Evolutionary conservation across 2,888 invertebrate species (phyloP), one percentile per base, ranked within the genome.

Genomic region (Macroteleia sp.): DNA sequence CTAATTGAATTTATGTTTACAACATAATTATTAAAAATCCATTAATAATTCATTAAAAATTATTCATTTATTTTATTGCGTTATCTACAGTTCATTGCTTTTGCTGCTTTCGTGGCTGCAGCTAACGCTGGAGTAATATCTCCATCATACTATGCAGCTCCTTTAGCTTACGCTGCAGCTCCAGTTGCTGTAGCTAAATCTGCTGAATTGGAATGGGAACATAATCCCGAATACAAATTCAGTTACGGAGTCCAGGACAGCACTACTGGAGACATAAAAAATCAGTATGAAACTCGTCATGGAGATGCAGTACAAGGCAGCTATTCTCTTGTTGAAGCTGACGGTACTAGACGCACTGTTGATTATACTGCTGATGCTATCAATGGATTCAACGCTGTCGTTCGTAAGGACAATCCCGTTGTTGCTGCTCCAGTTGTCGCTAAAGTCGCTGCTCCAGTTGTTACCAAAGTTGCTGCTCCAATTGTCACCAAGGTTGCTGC

Each of bases 291-390:
- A 70, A 80, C 78, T 34, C 82, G 85, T 25, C 77, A 86, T 39
- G 85, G 85, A 10, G 85, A 85, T 36, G 70, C 82, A 25, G 85
- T 86, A 1, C 78, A 82, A n/a, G 85, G 84, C 12, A 83, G 83
- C 56, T 84, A 85, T 76, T 81, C 81, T 12, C 74, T 85, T 39
- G 20, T 42, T 1, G 46, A 46, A 25, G 25, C 46, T 6, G 46
- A 46, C 9, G 46, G 46, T 5, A 25, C 25, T 10, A 19, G 9
- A 14, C 25, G 46, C 3, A 46, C 25, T 3, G 46, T 46, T 4
- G 14, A 46, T 9, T 46, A 46, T 28, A 28, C 28, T 9, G 46
- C 46, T 3, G 46, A 46, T n/a, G 14, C 84, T 22, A 59, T 80
- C 25, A 82, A 83, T 57, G 85, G 85, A 52, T 85, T 85, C 74